A percentile compares a stretch with the other conserved stretches of the same genome.
Conservation (phyloP, 35 echinoderm and acorn worm species). For the Apostichopus parvimensis region DNA sequence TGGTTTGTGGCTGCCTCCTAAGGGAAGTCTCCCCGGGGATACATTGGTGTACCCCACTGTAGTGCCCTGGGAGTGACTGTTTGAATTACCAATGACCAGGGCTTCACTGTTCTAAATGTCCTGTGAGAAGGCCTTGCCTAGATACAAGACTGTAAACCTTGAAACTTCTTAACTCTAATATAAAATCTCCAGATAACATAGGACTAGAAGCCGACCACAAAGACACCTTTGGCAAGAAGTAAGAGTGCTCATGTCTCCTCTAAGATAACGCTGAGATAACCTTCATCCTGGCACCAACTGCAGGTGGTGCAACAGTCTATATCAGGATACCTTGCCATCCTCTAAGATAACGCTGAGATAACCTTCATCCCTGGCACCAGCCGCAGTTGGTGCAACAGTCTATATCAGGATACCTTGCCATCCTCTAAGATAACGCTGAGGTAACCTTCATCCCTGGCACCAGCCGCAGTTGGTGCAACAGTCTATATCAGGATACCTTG, state of each 20-base stretch:
- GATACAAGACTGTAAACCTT: no score
- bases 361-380: not conserved
- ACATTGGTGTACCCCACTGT: no score
- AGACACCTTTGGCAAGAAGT: constrained; percentile 15
- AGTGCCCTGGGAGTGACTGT: no score
- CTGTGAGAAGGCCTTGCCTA: no score
- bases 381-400: not conserved
- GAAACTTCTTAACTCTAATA: no score
- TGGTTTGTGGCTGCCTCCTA: no score
- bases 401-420: constrained; percentile 15
- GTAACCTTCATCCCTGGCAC: not conserved
- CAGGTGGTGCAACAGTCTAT: not conserved
- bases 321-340: constrained; percentile 22
- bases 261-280: not conserved
- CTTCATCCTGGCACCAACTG: not conserved
- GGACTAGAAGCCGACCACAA: no score
- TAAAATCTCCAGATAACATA: no score
- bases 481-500: constrained; percentile 10
- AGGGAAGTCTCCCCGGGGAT: no score
- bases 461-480: not conserved
- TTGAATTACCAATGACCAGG: no score
- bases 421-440: constrained; percentile 10
- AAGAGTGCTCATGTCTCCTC: not conserved
- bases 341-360: constrained; percentile 1
- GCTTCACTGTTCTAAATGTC: no score